Conservation (phyloP, 2,113 vertebrate species). For the Forbesichthys papilliferus region DNA sequence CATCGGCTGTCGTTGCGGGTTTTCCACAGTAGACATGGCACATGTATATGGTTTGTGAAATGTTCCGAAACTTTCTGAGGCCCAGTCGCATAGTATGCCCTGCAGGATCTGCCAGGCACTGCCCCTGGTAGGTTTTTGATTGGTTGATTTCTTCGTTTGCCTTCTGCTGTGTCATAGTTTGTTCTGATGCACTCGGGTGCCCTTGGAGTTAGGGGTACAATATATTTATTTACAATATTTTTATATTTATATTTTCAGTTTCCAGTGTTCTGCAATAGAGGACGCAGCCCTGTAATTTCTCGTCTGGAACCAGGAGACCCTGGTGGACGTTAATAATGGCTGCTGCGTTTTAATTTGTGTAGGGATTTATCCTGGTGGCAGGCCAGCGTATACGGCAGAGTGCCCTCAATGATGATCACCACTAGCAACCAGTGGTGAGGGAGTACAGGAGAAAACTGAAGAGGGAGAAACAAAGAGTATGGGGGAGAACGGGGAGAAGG, state of each 20-base stretch:
- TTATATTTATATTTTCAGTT: constrained; percentile 4
- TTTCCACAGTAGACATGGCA: neutral
- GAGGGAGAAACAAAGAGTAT: constrained; percentile 25
- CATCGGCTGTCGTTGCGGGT: constrained; percentile 25
- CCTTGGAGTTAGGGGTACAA: constrained; percentile 23
- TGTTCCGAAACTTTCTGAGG: constrained; percentile 6
- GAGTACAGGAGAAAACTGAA: constrained; percentile 41
- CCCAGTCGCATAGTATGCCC: constrained; percentile 11
- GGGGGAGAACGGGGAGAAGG: constrained; percentile 1
- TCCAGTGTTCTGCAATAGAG: constrained; percentile 54
- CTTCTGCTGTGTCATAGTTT: constrained; percentile 10
- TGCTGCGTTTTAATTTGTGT: constrained; percentile 62
- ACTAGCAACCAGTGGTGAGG: constrained; percentile 31
- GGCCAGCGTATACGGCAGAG: constrained; percentile 32
- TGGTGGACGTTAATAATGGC: constrained; percentile 59
- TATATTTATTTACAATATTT: neutral
- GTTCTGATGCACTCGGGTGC: constrained; percentile 41
- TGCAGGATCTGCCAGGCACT: constrained; percentile 17
- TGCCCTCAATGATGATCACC: constrained; percentile 43
- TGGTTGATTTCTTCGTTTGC: neutral
- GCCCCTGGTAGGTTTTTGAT: constrained; percentile 7
- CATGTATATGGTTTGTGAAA: neutral
- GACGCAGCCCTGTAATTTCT: constrained; percentile 45
- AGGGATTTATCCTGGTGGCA: constrained; percentile 56
- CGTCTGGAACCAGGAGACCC: constrained; percentile 40